Evolutionary conservation across 2,113 vertebrate genomes (phyloP), one percentile per base, ranked within the genome.

Genomic region (Vombatus ursinus): DNA sequence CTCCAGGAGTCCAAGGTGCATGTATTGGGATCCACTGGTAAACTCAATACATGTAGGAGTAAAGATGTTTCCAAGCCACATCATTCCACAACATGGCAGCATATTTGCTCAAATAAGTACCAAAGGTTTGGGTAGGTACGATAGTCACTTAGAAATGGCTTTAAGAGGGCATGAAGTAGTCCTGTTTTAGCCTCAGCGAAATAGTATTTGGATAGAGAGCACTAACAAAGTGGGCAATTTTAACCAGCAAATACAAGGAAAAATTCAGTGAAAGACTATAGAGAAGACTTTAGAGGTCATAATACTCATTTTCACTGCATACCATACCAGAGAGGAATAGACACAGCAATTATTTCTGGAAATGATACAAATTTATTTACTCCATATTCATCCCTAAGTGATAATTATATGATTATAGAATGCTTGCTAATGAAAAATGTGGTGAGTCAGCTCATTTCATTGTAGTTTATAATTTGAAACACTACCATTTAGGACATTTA

Each of bases 401-500:
- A 37, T 90, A 68, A 25, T 89, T 93, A 52, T 93, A 49, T 57
- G 92, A 89, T 90, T 93, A 93, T 2, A 91, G 92, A 92, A 95
- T 52, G 49, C 50, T 93, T 91, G 50, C 57, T 96, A 96, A 94
- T 96, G 94, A 97, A 96, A 96, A 96, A 50, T 90, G 52, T 95
- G 12, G 0, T 50, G 12, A 96, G 57, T 77, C 90, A 54, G 90
- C 24, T 47, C 89, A 61, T 84, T 49, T 10, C n/a, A 47, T 90
- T 93, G 95, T 94, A 84, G 50, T 94, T 96, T 92, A 47, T 91
- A 90, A 92, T 93, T 93, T 91, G 89, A 96, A 68, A 31, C 24
- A 0, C 0, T 26, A 50, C 50, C 93, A 0, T 95, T 92, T 16
- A 44, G 94, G 25, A 68, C 94, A 90, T 61, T 53, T 31, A 89